Evolutionary conservation across 2,888 invertebrate species (phyloP).

Genomic region (Heliconius sara): DNA sequence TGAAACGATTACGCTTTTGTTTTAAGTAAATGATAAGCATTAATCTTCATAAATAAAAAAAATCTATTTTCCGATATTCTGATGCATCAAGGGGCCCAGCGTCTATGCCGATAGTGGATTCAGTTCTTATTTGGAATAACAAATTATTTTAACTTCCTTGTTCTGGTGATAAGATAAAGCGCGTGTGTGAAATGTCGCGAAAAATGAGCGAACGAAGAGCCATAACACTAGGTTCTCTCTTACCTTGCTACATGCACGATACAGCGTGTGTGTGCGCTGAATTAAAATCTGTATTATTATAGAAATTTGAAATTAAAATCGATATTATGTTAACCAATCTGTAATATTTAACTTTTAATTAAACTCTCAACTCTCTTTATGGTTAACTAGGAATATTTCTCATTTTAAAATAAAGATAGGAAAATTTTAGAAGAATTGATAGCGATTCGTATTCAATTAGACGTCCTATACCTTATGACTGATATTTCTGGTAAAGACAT

Average conservation of each 20-base stretch:
- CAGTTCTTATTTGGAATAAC: neutral
- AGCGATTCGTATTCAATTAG: no score
- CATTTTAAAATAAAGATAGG: neutral
- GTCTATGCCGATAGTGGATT: neutral
- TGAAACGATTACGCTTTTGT: conserved; percentile 31
- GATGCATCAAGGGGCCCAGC: neutral
- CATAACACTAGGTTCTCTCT: neutral
- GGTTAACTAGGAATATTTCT: neutral
- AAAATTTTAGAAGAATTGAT: neutral
- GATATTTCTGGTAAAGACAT: no score
- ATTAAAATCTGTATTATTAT: neutral
- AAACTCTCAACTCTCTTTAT: neutral
- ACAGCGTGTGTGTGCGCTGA: neutral
- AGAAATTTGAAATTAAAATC: neutral
- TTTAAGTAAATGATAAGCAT: conserved; percentile 25
- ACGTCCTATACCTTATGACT: no score
- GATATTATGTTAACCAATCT: neutral
- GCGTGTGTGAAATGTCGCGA: neutral
- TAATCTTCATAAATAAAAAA: conserved; percentile 1
- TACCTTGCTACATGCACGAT: neutral
- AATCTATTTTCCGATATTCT: neutral
- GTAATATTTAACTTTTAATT: neutral
- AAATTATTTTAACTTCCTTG: neutral
- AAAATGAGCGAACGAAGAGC: neutral
- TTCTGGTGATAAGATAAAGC: neutral